Evolutionary conservation across 23 tunicate species (phyloP), one percentile per base, ranked within the genome.

Genomic region (Botrylloides violaceus): DNA sequence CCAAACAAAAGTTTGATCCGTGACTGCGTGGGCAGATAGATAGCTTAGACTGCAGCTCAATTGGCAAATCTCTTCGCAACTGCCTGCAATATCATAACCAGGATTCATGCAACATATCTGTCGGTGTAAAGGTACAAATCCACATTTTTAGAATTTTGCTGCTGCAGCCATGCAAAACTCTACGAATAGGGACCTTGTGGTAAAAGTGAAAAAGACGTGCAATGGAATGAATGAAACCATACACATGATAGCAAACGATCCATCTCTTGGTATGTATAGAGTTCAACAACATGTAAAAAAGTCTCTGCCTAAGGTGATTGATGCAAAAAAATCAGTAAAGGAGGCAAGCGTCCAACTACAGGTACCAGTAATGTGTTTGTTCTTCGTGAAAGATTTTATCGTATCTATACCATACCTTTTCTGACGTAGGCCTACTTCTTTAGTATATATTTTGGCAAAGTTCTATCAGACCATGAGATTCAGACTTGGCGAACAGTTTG

Each of bases 211-310:
- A 49, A 56, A 76, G 9, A 48, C 79, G n/a, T 87, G 86, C 48
- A 72, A 75, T 35, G 86, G 84, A 29, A 53, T 87, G 3, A 87
- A 87, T 66, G 84, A 87, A 32, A 80, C 95, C n/a, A 28, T 76
- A 7, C 95, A 92, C 65, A 47, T 84, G 35, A 70, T 92, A 58
- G 98, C 98, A 1, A 92, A 92, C 63, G 98, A 92, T 71, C 98
- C 98, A 2, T 76, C 98, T 0, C 82, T 92, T 29, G 98, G 98
- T 0, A 36, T 92, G 71, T 92, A 79, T 53, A 66, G 98, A 32
- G 70, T 92, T 6, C 98, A 92, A 64, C 83, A 92, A 34, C 98
- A 92, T 65, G 76, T 84, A 19, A 55, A 79, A 23, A 92, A 92
- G 56, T 66, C 92, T 32, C 58, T 92, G 31, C 98, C 98, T 29